Percentiles rank a stretch among this genome's conserved stretches.
These are phyloP conservation scores for Xiphorhynchus elegans DNA, from an alignment of 2,113 vertebrate genomes.

Conservation along the genomic window DNA sequence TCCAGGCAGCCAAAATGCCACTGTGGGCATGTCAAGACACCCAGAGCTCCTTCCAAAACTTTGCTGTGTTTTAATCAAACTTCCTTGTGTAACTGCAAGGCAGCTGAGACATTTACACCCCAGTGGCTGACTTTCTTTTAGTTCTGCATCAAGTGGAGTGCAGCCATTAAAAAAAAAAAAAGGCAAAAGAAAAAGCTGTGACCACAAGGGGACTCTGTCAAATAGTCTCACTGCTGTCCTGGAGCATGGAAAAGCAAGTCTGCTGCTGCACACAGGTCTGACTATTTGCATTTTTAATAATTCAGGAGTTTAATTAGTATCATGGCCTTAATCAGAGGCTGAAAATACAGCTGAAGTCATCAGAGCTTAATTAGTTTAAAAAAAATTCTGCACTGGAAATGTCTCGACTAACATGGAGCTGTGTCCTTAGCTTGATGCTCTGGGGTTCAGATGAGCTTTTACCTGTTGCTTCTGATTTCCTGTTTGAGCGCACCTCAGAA, in stretches of 20 bases:
- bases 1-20: slow-evolving; percentile 1
- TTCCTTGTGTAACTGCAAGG: not conserved
- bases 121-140: not conserved
- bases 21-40: not conserved
- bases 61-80: slow-evolving; percentile 20
- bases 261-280: slow-evolving; percentile 52
- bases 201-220: not conserved
- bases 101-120: not conserved
- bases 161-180: not conserved
- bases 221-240: slow-evolving; percentile 4
- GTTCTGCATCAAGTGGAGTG: not conserved
- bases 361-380: slow-evolving; percentile 73
- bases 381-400: slow-evolving; percentile 17
- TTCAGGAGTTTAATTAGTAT: slow-evolving; percentile 77
- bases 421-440: not conserved
- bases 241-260: not conserved
- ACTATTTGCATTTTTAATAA: slow-evolving; percentile 77
- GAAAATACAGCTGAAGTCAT: slow-evolving; percentile 76
- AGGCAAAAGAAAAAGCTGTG: not conserved
- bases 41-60: not conserved
- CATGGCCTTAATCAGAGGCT: slow-evolving; percentile 74
- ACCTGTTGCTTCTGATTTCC: not conserved
- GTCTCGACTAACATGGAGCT: not conserved
- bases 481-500: not conserved
- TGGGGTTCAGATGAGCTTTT: not conserved